Evolutionary conservation across 2,797 vertebrate species (phyloP).

Genomic region (Notamacropus eugenii): DNA sequence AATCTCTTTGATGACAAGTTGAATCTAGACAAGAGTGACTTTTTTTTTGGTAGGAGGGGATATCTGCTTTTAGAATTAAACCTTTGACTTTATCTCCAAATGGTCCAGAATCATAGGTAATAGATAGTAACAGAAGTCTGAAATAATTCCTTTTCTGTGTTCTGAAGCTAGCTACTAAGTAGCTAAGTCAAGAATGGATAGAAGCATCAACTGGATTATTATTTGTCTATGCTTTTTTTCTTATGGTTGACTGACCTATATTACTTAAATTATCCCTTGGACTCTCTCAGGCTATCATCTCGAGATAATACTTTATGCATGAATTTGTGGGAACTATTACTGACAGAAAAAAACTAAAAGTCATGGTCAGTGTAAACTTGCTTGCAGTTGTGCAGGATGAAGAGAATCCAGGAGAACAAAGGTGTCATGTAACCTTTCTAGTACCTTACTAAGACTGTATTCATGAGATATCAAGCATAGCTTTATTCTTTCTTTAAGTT

Average conservation of each 20-base stretch:
- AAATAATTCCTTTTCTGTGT: neutral
- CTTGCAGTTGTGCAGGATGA: constrained; percentile 23
- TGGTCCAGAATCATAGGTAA: constrained; percentile 7
- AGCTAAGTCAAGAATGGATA: neutral
- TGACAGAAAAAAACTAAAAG: constrained; percentile 14
- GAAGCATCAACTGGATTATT: neutral
- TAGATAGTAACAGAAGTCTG: neutral
- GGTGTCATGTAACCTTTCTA: neutral
- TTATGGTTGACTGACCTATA: neutral
- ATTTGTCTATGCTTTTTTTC: neutral
- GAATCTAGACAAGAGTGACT: neutral
- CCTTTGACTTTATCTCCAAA: constrained; percentile 2
- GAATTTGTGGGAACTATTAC: neutral
- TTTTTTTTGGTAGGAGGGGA: neutral
- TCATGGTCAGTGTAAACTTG: neutral
- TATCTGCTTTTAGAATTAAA: constrained; percentile 5
- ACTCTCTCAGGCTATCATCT: neutral
- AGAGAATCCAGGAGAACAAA: constrained; percentile 18
- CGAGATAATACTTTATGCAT: neutral
- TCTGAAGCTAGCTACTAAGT: neutral
- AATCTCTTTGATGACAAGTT: too few relatives aligned
- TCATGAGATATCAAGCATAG: neutral
- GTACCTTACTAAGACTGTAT: neutral
- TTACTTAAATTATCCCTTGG: neutral
- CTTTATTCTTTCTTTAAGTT: neutral